These are phyloP conservation scores for Stomatorhinus walkeri DNA, from an alignment of 2,797 vertebrate genomes.

Conservation along the genomic window DNA sequence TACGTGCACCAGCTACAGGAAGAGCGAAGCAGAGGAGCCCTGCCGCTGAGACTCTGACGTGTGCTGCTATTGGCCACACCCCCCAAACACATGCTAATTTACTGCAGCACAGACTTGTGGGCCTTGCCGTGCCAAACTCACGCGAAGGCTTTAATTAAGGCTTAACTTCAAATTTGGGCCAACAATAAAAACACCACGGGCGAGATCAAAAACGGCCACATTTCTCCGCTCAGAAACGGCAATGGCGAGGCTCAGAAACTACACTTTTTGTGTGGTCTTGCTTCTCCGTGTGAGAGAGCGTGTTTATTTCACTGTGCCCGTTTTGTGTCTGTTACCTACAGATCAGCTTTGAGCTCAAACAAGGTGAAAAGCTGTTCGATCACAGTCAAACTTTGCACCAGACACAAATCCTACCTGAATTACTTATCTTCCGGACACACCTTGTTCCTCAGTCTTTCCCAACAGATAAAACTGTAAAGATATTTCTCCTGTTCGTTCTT, in stretches of 20 bases:
- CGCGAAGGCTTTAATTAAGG: conserved; percentile 53
- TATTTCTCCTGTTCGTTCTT: not conserved
- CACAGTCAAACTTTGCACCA: not conserved
- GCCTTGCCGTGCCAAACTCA: conserved; percentile 24
- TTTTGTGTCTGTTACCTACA: not conserved
- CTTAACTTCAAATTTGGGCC: conserved; percentile 45
- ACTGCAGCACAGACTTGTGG: not conserved
- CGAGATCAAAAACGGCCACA: conserved; percentile 34
- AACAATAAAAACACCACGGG: conserved; percentile 29
- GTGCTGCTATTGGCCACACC: not conserved
- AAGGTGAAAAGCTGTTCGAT: not conserved
- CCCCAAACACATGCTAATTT: not conserved
- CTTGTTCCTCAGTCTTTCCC: not conserved
- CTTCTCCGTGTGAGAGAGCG: not conserved
- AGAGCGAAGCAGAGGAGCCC: not conserved
- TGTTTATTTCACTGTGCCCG: not conserved
- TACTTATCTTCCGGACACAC: conserved; percentile 6
- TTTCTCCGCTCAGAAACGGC: conserved; percentile 24
- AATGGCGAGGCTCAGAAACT: conserved; percentile 9
- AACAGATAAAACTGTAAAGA: not conserved
- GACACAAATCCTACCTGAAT: not conserved
- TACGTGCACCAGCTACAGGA: not conserved
- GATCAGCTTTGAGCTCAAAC: not conserved
- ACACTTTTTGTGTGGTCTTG: not conserved
- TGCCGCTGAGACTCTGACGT: not conserved